These are phyloP conservation scores for Apis mellifera DNA, from an alignment of 1,140 invertebrate species.

Conservation along the genomic window Amel_HAv3.1 CM009941.2:11166501-11167000, in stretches of 20 bases:
- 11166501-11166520: neutral
- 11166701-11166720: too few relatives aligned
- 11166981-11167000: neutral
- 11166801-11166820: neutral
- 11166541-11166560: too few relatives aligned
- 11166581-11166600: too few relatives aligned
- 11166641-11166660: too few relatives aligned
- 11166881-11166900: constrained; percentile 55
- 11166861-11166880: constrained; percentile 15
- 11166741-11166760: too few relatives aligned
- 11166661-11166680: too few relatives aligned
- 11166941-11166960: constrained; percentile 66
- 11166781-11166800: neutral
- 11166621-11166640: too few relatives aligned
- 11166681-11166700: too few relatives aligned
- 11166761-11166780: neutral
- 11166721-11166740: too few relatives aligned
- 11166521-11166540: neutral
- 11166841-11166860: neutral
- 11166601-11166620: too few relatives aligned
- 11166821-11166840: too few relatives aligned
- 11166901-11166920: constrained; percentile 68
- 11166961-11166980: constrained; percentile 35
- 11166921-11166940: constrained; percentile 57
- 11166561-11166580: too few relatives aligned